Conservation (phyloP, 2,888 invertebrate genomes). For the Zygothrica quintamaculata region DNA sequence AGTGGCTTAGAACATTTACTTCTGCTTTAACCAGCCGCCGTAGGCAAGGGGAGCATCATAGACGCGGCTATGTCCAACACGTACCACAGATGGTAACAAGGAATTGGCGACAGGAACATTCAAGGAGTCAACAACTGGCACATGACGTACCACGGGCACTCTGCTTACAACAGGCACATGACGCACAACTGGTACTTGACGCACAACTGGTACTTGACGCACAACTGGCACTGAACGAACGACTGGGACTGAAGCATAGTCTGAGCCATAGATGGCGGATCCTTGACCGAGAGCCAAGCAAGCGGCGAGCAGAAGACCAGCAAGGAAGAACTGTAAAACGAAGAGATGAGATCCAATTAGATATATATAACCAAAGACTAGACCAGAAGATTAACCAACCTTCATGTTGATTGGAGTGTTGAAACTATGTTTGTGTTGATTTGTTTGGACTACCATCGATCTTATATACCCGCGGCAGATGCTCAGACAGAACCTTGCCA, state of each 20-base stretch:
- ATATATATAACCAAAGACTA: background rate
- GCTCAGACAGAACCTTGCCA: conserved; percentile 40
- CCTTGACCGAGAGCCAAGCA: conserved; percentile 67
- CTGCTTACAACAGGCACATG: conserved; percentile 36
- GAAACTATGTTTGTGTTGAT: conserved; percentile 63
- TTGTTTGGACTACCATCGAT: conserved; percentile 5
- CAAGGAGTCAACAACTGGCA: conserved; percentile 47
- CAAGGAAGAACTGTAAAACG: conserved; percentile 61
- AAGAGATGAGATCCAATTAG: background rate
- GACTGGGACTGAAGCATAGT: conserved; percentile 37
- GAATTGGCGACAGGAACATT: conserved; percentile 53
- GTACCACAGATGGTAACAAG: conserved; percentile 40
- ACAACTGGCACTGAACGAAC: conserved; percentile 15
- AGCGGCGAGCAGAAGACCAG: conserved; percentile 57
- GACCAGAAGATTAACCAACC: conserved; percentile 28
- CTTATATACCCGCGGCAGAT: conserved; percentile 50
- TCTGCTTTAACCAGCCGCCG: conserved; percentile 64
- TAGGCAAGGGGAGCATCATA: conserved; percentile 66
- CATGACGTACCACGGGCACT: conserved; percentile 47
- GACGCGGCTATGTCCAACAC: conserved; percentile 46
- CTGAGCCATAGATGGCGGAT: conserved; percentile 58
- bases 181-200: conserved; percentile 45
- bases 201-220: background rate
- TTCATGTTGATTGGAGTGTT: conserved; percentile 63
- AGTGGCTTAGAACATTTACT: conserved; percentile 19